Evolutionary conservation across 2,113 vertebrate genomes (phyloP), one percentile per base, ranked within the genome.

Genomic region (Bombycilla garrulus): DNA sequence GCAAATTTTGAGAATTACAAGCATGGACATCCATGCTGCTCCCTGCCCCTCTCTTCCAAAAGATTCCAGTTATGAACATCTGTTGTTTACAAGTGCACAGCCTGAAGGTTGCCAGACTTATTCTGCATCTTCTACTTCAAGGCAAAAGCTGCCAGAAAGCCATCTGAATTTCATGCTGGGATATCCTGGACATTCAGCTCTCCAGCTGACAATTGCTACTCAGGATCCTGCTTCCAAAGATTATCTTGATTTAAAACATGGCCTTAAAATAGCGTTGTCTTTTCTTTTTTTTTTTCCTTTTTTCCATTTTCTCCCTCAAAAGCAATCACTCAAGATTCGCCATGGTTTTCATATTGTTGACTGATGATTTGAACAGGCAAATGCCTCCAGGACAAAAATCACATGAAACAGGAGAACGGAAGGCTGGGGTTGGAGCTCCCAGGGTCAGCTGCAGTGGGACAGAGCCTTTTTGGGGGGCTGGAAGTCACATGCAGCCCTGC

Each of bases 71-170:
- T 97, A 95, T 80, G 97, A 98, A 98, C 98, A 98, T 98, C 98
- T 98, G 98, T 96, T 98, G 98, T 98, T 98, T 98, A 98, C 97
- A 95, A 97, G 97, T 51, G 96, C 97, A 97, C 87, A 95, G 97
- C 93, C 97, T 92, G 86, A 91, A 97, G 97, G 96, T 96, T 97
- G 97, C 97, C 98, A 98, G 97, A 97, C 97, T 97, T 83, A 96
- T 53, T 96, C 97, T 93, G 92, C 97, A 97, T 95, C 96, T 97
- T 96, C 79, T 60, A 58, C 96, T 96, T 93, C 50, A 83, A 86
- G 88, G 85, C 51, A 26, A 67, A 97, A 90, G 93, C 95, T 97
- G 96, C 97, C 96, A 97, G 96, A 93, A 87, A 97, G 95, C 95
- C 84, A 94, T 96, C 95, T 97, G 95, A 97, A 95, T 96, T 91